Evolutionary conservation across 2,888 invertebrate genomes (phyloP), one percentile per base, ranked within the genome.

Genomic region (Patella pellucida): DNA sequence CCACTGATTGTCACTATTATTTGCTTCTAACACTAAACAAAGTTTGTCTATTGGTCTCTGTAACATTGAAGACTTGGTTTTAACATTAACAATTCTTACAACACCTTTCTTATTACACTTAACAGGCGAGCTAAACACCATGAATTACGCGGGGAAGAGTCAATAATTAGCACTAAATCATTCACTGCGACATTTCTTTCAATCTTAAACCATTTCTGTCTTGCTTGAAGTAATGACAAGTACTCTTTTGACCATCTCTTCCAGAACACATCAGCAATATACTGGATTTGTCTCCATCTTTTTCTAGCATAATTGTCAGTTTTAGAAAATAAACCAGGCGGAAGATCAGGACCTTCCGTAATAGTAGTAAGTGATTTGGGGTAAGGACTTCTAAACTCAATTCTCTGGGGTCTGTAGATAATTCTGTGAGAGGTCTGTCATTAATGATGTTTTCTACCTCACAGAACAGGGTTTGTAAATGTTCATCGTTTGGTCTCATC

Each of bases 251-350:
- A 12, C 77, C 77, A 81, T 50, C 79, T 68, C 19, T 51, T 68
- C 79, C 79, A 79, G 68, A 79, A 78, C 51, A 77, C n/a, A 56
- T 80, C 74, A n/a, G 82, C 72, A 23, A 80, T 11, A 62, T 80
- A 80, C 52, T 82, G 82, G 11, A 81, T 69, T 72, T 81, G 80
- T 15, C 78, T 67, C 82, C 80, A 82, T 56, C 74, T 72, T 15
- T 79, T 56, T 52, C 69, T 62, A n/a, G 52, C 71, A 52, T 79
- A 81, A 51, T 56, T 71, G 56, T 81, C 79, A 12, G 68, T 54
- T 52, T 79, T 76, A 31, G n/a, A 41, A 31, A 80, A 80, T 52
- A 68, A 51, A n/a, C 80, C 80, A 11, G 81, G 80, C 16, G 78
- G 80, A 27, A 76, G 27, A 9, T 12, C 19, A 19, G 70, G n/a